Evolutionary conservation across 2,888 invertebrate species (phyloP).

Genomic region (Eilema depressum): DNA sequence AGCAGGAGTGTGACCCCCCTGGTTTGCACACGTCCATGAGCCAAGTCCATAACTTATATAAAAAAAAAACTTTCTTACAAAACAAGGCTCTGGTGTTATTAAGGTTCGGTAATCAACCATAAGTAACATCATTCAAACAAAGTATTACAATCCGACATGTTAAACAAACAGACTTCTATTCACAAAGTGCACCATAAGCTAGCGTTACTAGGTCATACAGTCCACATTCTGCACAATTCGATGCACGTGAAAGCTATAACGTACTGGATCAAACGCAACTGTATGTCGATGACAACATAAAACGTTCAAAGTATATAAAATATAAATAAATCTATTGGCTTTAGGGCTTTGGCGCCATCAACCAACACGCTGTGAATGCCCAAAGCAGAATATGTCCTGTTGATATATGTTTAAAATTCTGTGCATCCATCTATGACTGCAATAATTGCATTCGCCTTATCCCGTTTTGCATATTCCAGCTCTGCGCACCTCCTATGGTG

Average conservation of each 20-base stretch:
- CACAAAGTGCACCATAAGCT: slow-evolving; percentile 40
- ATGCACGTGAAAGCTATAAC: slow-evolving; percentile 46
- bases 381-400: slow-evolving; percentile 56
- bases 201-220: slow-evolving; percentile 41
- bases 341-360: slow-evolving; percentile 53
- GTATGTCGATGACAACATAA: slow-evolving; percentile 48
- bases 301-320: slow-evolving; percentile 24
- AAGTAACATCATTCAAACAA: neutral
- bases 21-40: too few relatives aligned
- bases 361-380: slow-evolving; percentile 58
- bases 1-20: too few relatives aligned
- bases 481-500: slow-evolving; percentile 49
- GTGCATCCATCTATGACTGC: slow-evolving; percentile 65
- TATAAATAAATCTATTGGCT: slow-evolving; percentile 26
- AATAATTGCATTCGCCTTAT: slow-evolving; percentile 68
- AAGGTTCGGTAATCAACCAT: neutral
- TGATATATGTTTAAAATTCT: slow-evolving; percentile 74
- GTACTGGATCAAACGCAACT: slow-evolving; percentile 31
- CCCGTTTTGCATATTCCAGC: slow-evolving; percentile 52
- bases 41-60: too few relatives aligned
- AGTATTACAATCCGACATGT: slow-evolving; percentile 23
- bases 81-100: neutral
- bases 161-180: slow-evolving; percentile 47
- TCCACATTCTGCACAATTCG: slow-evolving; percentile 35
- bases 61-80: too few relatives aligned